A percentile compares a stretch with the other conserved stretches of the same genome.
Evolutionary conservation across 2,797 vertebrate species (phyloP).

Genomic region (Coranthus polyacanthus): DNA sequence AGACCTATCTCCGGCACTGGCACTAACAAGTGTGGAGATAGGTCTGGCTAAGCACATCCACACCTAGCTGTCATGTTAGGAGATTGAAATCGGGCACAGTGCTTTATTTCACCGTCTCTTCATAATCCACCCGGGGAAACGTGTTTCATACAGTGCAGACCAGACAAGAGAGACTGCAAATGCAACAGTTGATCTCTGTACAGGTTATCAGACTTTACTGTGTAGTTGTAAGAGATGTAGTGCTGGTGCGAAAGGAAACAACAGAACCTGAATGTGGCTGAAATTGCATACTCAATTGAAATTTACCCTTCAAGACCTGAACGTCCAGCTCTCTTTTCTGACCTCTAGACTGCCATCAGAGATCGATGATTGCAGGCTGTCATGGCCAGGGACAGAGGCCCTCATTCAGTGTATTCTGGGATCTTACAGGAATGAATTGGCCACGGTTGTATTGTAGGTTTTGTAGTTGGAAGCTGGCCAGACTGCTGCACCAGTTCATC

Average conservation of each 20-base stretch:
- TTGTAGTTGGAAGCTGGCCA: slow-evolving; percentile 50
- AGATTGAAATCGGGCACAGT: background rate
- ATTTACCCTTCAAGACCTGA: slow-evolving; percentile 42
- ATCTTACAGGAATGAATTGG: slow-evolving; percentile 57
- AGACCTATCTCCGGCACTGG: too few relatives aligned
- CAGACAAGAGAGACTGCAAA: background rate
- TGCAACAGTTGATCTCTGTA: background rate
- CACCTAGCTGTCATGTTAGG: background rate
- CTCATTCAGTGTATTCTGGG: slow-evolving; percentile 66
- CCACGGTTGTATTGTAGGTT: slow-evolving; percentile 41
- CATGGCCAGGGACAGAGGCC: slow-evolving; percentile 39
- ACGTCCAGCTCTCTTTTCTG: slow-evolving; percentile 34
- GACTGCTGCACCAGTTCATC: slow-evolving; percentile 39
- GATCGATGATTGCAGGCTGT: slow-evolving; percentile 67
- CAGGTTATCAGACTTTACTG: background rate
- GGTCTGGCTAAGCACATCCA: too few relatives aligned
- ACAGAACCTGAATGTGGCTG: slow-evolving; percentile 3
- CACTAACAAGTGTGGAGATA: too few relatives aligned
- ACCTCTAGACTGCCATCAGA: slow-evolving; percentile 52
- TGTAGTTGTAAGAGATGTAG: too few relatives aligned
- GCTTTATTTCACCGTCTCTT: slow-evolving; percentile 25
- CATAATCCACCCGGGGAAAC: background rate
- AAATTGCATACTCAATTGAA: slow-evolving; percentile 10
- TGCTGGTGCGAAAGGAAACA: background rate
- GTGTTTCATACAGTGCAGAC: slow-evolving; percentile 1